Evolutionary conservation across 2,113 vertebrate species (phyloP), one percentile per base, ranked within the genome.

Genomic region (Pseudorasbora parva): DNA sequence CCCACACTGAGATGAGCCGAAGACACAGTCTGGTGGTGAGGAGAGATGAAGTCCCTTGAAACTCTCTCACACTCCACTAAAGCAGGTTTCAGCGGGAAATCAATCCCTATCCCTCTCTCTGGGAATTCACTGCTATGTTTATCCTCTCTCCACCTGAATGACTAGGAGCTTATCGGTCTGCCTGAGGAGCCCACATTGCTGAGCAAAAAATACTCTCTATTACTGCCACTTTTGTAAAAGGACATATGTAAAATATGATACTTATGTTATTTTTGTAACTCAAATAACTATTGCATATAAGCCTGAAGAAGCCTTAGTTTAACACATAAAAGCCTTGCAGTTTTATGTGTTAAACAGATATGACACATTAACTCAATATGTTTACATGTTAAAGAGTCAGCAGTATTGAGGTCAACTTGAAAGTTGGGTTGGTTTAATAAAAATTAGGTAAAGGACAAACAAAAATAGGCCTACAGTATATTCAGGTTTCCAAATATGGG

Each of bases 81-180:
- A 69, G 78, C 27, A 23, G 47, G 78, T 69, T 81, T 81, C 78
- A 81, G 47, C 21, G 14, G 78, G 78, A 81, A 69, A 81, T 81
- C 78, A 81, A 81, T 81, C 78, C 78, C 62, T 69, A 56, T 81
- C 62, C 43, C 30, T 17, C 78, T 69, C 78, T 81, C 30, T 0
- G 30, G 78, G 78, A 81, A 41, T 81, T 37, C 78, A 41, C 21
- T 69, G 25, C 78, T 45, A 69, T 81, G 64, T 69, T 81, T 69
- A 81, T 81, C 78, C 45, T 69, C 47, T 56, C 47, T 81, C 47
- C 64, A 69, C 62, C 64, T 81, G 64, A 81, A 81, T 81, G 62
- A 33, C 64, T 56, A 2, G 4, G 30, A 41, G 64, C 78, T 69
- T 81, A 69, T 69, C 27, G 3, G 64, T 51, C 30, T 0, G 6